Percentiles rank a stretch among this genome's conserved stretches.
phyloP scores from a whole-genome alignment of 2,888 invertebrate species.

The Acanthopleura granulata region DNA sequence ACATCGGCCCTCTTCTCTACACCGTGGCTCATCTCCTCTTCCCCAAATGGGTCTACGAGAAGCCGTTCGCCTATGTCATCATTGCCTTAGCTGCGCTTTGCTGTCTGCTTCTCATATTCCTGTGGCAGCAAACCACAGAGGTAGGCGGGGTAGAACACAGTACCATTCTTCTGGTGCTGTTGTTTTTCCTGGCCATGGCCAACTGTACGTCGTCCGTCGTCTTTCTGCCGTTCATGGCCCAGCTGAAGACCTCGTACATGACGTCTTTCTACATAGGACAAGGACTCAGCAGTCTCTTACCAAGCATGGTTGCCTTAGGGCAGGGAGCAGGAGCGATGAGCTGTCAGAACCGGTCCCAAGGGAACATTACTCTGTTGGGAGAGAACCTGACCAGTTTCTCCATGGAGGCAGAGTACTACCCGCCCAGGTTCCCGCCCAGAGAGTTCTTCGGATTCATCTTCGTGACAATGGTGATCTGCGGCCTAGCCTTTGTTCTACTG shows the following conservation, averaged over 20 bases:
- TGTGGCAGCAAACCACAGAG: constrained; percentile 73
- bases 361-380: constrained; percentile 69
- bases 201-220: constrained; percentile 89
- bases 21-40: constrained; percentile 57
- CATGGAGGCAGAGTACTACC: constrained; percentile 55
- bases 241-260: constrained; percentile 79
- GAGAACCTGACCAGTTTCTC: constrained; percentile 28
- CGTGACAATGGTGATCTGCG: constrained; percentile 76
- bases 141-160: constrained; percentile 68
- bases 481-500: constrained; percentile 77
- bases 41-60: constrained; percentile 49
- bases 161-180: constrained; percentile 74
- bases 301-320: constrained; percentile 83
- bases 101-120: constrained; percentile 67
- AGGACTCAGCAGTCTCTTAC: constrained; percentile 77
- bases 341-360: constrained; percentile 38
- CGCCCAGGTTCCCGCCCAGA: constrained; percentile 77
- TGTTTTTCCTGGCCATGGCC: constrained; percentile 80
- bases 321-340: constrained; percentile 79
- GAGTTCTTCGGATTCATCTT: constrained; percentile 79
- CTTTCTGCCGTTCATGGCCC: constrained; percentile 85
- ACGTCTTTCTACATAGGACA: constrained; percentile 79
- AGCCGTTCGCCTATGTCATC: constrained; percentile 68
- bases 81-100: constrained; percentile 67
- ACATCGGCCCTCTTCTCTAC: constrained; percentile 82